phyloP scores from a whole-genome alignment of 1,140 invertebrate species.

The Paralvinella palmiformis region DNA sequence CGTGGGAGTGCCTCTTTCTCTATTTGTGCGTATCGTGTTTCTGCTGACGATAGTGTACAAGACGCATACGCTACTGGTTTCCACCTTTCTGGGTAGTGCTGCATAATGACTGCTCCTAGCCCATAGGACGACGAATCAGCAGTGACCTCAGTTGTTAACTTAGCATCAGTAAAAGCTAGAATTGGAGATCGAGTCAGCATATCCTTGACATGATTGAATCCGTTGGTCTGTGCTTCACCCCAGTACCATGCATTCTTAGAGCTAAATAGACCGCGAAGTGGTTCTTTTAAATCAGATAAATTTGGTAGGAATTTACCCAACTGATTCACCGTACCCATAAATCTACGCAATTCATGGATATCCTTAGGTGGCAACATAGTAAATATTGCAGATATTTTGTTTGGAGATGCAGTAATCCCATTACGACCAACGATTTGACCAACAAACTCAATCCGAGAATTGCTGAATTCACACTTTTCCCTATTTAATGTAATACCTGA shows the following conservation, averaged over 20 bases:
- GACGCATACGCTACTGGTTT: slow-evolving; percentile 45
- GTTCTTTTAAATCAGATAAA: slow-evolving; percentile 7
- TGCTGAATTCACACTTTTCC: slow-evolving; percentile 5
- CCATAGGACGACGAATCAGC: slow-evolving; percentile 19
- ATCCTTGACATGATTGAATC: slow-evolving; percentile 16
- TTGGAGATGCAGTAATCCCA: slow-evolving; percentile 21
- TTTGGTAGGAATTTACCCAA: slow-evolving; percentile 15
- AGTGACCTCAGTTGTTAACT: slow-evolving; percentile 8
- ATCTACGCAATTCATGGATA: slow-evolving; percentile 22
- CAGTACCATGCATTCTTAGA: slow-evolving; percentile 17
- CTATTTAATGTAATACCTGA: slow-evolving; percentile 9
- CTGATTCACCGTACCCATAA: slow-evolving; percentile 26
- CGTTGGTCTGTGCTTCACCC: slow-evolving; percentile 14
- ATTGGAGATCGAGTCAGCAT: slow-evolving; percentile 17
- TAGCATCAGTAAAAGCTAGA: slow-evolving; percentile 21
- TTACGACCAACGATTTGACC: background rate
- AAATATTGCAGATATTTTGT: slow-evolving; percentile 32
- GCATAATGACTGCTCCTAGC: slow-evolving; percentile 24
- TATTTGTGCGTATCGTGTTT: slow-evolving; percentile 47
- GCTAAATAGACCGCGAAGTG: slow-evolving; percentile 16
- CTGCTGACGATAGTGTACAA: slow-evolving; percentile 33
- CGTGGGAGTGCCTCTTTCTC: slow-evolving; percentile 50
- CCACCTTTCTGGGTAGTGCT: slow-evolving; percentile 18
- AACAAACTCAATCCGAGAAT: background rate
- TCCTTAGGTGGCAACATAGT: slow-evolving; percentile 17